Conservation (phyloP, 1,140 invertebrate genomes). For the Drosophila punjabiensis region DNA sequence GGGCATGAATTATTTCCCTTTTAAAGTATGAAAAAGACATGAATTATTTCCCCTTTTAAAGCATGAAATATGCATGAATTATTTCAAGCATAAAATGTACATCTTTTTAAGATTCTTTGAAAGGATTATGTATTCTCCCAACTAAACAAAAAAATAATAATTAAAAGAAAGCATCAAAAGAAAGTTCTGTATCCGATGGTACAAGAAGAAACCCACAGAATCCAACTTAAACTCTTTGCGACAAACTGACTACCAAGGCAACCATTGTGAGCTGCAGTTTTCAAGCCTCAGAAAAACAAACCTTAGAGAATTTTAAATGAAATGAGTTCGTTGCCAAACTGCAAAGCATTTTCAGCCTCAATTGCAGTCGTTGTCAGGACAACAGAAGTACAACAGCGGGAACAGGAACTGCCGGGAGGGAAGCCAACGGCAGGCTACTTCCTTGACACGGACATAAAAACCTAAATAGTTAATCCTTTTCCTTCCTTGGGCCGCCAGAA, state of each 20-base stretch:
- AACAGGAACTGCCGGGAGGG: conserved; percentile 27
- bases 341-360: conserved; percentile 34
- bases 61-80: no score
- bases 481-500: conserved; percentile 49
- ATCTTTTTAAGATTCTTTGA: no score
- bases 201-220: conserved; percentile 18
- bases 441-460: conserved; percentile 56
- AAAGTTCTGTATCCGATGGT: background rate
- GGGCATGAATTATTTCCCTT: no score
- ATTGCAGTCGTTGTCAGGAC: conserved; percentile 31
- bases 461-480: conserved; percentile 78
- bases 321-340: conserved; percentile 34
- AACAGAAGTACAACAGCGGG: conserved; percentile 10
- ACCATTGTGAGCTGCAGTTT: conserved; percentile 26
- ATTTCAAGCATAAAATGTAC: no score
- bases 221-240: conserved; percentile 15
- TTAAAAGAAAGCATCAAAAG: no score
- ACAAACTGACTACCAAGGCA: conserved; percentile 14
- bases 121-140: no score
- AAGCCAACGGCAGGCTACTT: conserved; percentile 59
- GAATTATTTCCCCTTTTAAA: no score
- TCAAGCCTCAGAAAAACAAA: conserved; percentile 13
- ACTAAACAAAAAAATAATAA: no score
- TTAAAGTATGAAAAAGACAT: no score
- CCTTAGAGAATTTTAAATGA: conserved; percentile 35